Evolutionary conservation across 2,888 invertebrate genomes (phyloP).

Genomic region (Cyrtodaria siliqua): DNA sequence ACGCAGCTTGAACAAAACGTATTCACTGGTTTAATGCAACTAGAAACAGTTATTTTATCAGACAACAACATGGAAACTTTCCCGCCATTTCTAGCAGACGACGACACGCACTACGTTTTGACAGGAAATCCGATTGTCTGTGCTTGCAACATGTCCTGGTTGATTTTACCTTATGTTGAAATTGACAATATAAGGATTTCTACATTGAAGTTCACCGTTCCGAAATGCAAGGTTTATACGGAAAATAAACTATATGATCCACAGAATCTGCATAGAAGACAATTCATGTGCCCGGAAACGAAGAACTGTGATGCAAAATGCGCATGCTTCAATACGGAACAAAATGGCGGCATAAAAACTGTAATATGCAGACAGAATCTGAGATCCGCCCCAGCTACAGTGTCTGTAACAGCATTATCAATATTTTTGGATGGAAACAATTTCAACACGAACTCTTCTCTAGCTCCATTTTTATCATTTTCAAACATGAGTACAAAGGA

Average conservation of each 20-base stretch:
- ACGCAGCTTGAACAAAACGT: conserved; percentile 10
- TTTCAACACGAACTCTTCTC: conserved; percentile 18
- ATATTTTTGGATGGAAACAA: conserved; percentile 64
- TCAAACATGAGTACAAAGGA: conserved; percentile 49
- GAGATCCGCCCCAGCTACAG: conserved; percentile 23
- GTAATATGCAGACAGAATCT: conserved; percentile 38
- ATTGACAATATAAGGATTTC: conserved; percentile 7
- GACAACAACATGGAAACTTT: conserved; percentile 56
- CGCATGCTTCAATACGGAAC: conserved; percentile 45
- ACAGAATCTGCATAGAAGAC: conserved; percentile 30
- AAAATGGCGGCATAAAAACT: conserved; percentile 25
- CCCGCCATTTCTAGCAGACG: conserved; percentile 44
- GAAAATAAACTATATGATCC: conserved; percentile 33
- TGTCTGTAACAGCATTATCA: conserved; percentile 37
- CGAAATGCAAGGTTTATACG: conserved; percentile 56
- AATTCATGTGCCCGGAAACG: conserved; percentile 56
- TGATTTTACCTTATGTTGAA: conserved; percentile 37
- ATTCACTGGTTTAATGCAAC: conserved; percentile 46
- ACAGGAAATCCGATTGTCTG: conserved; percentile 59
- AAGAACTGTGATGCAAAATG: conserved; percentile 50
- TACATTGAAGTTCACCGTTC: conserved; percentile 46
- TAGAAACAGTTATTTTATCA: conserved; percentile 42
- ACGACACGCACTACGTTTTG: conserved; percentile 37
- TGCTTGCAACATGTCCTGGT: conserved; percentile 65
- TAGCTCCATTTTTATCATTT: conserved; percentile 21